These are phyloP conservation scores for Hypanus sabinus DNA, from an alignment of 2,113 vertebrate species.

Conservation along the genomic window DNA sequence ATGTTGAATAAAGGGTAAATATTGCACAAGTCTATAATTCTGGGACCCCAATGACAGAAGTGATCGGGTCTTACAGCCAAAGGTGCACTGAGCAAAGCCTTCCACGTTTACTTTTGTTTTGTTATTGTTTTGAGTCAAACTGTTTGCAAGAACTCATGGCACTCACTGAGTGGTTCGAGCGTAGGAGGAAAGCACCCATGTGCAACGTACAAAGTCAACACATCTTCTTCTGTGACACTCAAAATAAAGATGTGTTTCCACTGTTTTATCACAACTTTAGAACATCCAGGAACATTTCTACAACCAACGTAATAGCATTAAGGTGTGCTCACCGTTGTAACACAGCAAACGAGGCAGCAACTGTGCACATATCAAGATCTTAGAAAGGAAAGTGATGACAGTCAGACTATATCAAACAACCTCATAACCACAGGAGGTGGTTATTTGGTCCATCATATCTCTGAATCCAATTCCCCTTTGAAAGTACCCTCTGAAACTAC, in stretches of 20 bases:
- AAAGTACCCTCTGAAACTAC: too few species aligned
- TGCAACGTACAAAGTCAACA: not conserved
- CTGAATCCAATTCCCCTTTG: too few species aligned
- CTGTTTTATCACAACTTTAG: too few species aligned
- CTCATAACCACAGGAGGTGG: too few species aligned
- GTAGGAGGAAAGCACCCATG: not conserved
- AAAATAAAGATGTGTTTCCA: not conserved
- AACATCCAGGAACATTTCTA: not conserved
- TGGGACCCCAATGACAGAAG: not conserved
- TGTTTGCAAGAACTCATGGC: not conserved
- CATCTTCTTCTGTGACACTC: not conserved
- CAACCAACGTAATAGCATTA: not conserved
- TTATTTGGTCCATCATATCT: too few species aligned
- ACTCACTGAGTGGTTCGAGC: not conserved
- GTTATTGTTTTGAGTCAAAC: not conserved
- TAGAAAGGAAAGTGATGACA: not conserved
- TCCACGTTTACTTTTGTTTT: not conserved
- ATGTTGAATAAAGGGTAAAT: too few species aligned
- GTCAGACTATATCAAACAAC: not conserved
- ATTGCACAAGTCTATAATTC: not conserved
- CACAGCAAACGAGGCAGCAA: not conserved
- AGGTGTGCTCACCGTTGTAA: too few species aligned
- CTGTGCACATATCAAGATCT: not conserved
- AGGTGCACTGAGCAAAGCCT: not conserved
- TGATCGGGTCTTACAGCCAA: not conserved